phyloP scores from a whole-genome alignment of 2,797 vertebrate species.

The Dryobates pubescens region DNA sequence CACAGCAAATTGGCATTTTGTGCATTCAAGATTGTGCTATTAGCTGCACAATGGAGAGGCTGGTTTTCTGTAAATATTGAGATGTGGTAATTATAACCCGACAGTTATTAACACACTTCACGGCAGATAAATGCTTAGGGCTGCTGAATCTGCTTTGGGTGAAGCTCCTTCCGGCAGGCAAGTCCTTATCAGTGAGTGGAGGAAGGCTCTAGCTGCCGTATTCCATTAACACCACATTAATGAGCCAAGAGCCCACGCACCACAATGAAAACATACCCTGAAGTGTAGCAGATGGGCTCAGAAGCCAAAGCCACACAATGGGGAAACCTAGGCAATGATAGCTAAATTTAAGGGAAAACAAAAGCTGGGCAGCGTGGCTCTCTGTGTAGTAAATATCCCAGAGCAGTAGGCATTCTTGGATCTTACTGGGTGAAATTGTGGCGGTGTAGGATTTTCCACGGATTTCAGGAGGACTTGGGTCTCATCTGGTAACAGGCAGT shows the following conservation, averaged over 20 bases:
- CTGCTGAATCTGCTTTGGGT: constrained; percentile 69
- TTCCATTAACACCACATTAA: constrained; percentile 68
- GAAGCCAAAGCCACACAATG: constrained; percentile 64
- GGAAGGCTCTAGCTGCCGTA: constrained; percentile 67
- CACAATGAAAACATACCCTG: constrained; percentile 62
- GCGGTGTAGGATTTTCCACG: accelerated
- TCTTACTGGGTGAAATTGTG: background rate
- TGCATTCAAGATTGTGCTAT: constrained; percentile 46
- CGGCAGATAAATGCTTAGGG: constrained; percentile 48
- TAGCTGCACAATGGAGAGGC: constrained; percentile 68
- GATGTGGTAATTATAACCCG: constrained; percentile 69
- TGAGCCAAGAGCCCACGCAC: constrained; percentile 64
- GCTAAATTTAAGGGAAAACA: constrained; percentile 36
- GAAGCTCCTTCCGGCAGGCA: constrained; percentile 52
- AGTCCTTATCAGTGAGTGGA: constrained; percentile 52
- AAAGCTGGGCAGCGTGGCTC: constrained; percentile 36
- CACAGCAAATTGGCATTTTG: constrained; percentile 59
- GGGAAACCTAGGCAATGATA: constrained; percentile 33
- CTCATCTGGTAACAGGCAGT: background rate
- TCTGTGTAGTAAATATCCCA: constrained; percentile 14
- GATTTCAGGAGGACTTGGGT: background rate
- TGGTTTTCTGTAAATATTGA: constrained; percentile 76
- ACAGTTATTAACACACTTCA: constrained; percentile 69
- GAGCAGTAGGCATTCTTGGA: background rate
- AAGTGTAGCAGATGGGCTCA: constrained; percentile 70